phyloP scores from a whole-genome alignment of 2,888 invertebrate species.

The Coronaproctus castanopsis region DNA sequence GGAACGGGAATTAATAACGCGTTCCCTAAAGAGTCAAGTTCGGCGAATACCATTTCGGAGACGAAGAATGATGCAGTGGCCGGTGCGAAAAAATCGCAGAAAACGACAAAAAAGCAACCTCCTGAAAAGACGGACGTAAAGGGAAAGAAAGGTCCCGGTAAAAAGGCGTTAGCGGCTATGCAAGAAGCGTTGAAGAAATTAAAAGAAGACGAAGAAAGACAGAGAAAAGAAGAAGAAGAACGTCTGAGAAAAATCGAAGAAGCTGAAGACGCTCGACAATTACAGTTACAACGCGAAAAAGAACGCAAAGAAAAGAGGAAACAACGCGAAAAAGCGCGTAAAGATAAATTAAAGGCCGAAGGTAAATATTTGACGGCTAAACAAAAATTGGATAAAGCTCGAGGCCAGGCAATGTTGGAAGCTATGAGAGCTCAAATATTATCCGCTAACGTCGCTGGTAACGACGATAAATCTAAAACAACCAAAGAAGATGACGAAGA shows the following conservation, averaged over 20 bases:
- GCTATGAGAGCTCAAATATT: slow-evolving; percentile 73
- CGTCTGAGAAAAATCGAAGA: slow-evolving; percentile 50
- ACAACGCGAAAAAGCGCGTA: slow-evolving; percentile 77
- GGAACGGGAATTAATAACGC: slow-evolving; percentile 1
- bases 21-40: slow-evolving; percentile 1
- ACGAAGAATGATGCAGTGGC: not conserved
- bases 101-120: slow-evolving; percentile 5
- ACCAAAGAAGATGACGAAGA: slow-evolving; percentile 18
- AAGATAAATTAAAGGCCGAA: slow-evolving; percentile 84
- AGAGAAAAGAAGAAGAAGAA: slow-evolving; percentile 57
- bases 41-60: not conserved
- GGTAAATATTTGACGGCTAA: slow-evolving; percentile 84
- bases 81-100: slow-evolving; percentile 5
- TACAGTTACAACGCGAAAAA: slow-evolving; percentile 55
- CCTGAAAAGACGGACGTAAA: slow-evolving; percentile 9
- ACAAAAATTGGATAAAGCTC: slow-evolving; percentile 73
- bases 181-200: slow-evolving; percentile 73
- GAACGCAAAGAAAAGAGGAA: slow-evolving; percentile 76
- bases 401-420: slow-evolving; percentile 74
- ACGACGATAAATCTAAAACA: slow-evolving; percentile 28
- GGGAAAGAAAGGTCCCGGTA: slow-evolving; percentile 37
- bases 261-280: slow-evolving; percentile 46
- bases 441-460: slow-evolving; percentile 26
- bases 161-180: slow-evolving; percentile 74
- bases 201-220: slow-evolving; percentile 71